Evolutionary conservation across 2,888 invertebrate genomes (phyloP), one percentile per base, ranked within the genome.

Genomic region (Ophioninae sp.): DNA sequence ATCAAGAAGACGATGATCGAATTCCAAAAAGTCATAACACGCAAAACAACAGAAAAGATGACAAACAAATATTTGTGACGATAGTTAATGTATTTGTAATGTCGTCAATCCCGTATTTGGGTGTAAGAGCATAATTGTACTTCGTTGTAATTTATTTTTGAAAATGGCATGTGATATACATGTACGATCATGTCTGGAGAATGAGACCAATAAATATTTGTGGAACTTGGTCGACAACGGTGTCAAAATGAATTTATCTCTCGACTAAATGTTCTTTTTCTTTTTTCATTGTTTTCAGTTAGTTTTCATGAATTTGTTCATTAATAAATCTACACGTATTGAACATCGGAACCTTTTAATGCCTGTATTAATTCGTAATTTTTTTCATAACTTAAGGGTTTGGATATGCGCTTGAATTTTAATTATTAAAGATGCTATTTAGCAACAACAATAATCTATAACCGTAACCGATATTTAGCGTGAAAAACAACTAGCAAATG

Each of bases 1-100:
- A 51, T 51, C 20, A 76, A 76, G 17, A 64, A 63, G 65, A 51
- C 64, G 72, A 65, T 59, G 30, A 30, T 10, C 41, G 10, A 22
- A 64, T 6, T 59, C 22, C 10, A 22, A 22, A 5, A 44, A 13
- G 44, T 13, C 44, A 17, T n/a, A n/a, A n/a, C n/a, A n/a, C n/a
- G n/a, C n/a, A n/a, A n/a, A n/a, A n/a, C n/a, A n/a, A n/a, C n/a
- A n/a, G n/a, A n/a, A n/a, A n/a, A n/a, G n/a, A n/a, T n/a, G n/a
- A n/a, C n/a, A n/a, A n/a, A n/a, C n/a, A n/a, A n/a, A n/a, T n/a
- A n/a, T n/a, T n/a, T n/a, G n/a, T n/a, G n/a, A n/a, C n/a, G n/a
- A n/a, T n/a, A n/a, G n/a, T n/a, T n/a, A n/a, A n/a, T n/a, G n/a
- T n/a, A n/a, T n/a, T n/a, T n/a, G n/a, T n/a, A n/a, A n/a, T n/a